A percentile compares a stretch with the other conserved stretches of the same genome.
Conservation (phyloP, 2,797 vertebrate genomes). For the Trichosurus vulpecula region DNA sequence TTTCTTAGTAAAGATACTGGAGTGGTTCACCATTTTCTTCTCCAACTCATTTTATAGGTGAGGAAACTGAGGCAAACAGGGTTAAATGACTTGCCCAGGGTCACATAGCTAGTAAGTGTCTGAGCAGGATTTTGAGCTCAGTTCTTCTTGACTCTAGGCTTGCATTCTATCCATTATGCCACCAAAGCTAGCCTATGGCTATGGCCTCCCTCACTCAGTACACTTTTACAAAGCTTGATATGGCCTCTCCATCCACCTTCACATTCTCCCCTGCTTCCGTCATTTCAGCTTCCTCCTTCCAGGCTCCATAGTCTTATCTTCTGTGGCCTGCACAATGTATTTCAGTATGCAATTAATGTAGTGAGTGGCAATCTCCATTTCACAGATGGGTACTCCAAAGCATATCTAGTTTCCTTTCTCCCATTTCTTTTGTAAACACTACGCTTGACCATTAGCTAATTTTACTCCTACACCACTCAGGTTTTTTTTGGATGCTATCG, state of each 20-base stretch:
- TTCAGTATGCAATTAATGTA: neutral
- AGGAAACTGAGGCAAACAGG: neutral
- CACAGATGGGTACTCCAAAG: neutral
- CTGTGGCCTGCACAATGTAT: neutral
- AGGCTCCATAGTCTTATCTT: neutral
- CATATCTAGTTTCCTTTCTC: neutral
- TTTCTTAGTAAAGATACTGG: neutral
- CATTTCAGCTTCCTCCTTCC: neutral
- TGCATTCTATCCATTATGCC: too few relatives aligned
- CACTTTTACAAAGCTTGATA: conserved; percentile 5
- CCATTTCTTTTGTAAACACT: neutral
- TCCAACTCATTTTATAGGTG: neutral
- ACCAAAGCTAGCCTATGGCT: neutral
- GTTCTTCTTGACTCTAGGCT: too few relatives aligned
- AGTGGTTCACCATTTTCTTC: neutral
- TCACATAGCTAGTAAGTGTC: too few relatives aligned
- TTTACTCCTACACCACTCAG: neutral
- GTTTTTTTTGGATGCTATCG: neutral
- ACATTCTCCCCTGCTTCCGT: conserved; percentile 6
- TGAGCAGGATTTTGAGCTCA: too few relatives aligned
- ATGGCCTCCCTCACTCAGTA: conserved; percentile 1
- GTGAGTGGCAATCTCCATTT: neutral
- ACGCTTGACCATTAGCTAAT: neutral
- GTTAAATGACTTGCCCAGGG: too few relatives aligned
- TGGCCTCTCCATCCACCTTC: neutral